phyloP scores from a whole-genome alignment of 2,888 invertebrate species.

The Trachelus tabidus region DNA sequence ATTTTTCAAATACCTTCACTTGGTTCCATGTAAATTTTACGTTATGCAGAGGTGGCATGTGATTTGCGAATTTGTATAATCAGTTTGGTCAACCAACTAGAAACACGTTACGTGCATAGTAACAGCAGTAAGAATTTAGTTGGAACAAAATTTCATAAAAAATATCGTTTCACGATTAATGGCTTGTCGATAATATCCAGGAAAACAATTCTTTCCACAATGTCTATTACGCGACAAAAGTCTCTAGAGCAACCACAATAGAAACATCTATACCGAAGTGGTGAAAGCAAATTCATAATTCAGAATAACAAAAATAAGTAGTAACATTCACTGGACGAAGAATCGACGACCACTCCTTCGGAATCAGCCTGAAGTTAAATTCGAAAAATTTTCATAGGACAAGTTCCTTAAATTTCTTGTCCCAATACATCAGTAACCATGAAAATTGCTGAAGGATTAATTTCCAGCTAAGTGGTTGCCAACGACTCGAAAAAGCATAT shows the following conservation, averaged over 20 bases:
- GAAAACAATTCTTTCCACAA: not conserved
- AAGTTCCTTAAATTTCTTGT: not conserved
- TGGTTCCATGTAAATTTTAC: not conserved
- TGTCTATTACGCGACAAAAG: not conserved
- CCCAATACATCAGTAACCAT: not conserved
- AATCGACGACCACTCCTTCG: not conserved
- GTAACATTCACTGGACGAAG: not conserved
- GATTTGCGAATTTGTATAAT: not conserved
- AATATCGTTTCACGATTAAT: not conserved
- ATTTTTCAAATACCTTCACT: not conserved
- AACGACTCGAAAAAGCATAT: not conserved
- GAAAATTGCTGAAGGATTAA: not conserved
- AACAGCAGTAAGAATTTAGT: not conserved
- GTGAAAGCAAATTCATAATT: not conserved
- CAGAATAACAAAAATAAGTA: not conserved
- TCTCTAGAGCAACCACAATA: not conserved
- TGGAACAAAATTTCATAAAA: not conserved
- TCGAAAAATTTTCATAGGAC: not conserved
- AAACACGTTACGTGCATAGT: not conserved
- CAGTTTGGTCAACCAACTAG: not conserved
- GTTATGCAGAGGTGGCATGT: not conserved
- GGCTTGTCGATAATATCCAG: not conserved
- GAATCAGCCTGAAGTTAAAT: not conserved
- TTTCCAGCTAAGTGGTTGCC: not conserved
- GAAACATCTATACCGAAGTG: not conserved